A percentile compares a stretch with the other conserved stretches of the same genome.
Conservation (phyloP, 1,140 invertebrate genomes). For the Drosophila sulfurigaster region DNA sequence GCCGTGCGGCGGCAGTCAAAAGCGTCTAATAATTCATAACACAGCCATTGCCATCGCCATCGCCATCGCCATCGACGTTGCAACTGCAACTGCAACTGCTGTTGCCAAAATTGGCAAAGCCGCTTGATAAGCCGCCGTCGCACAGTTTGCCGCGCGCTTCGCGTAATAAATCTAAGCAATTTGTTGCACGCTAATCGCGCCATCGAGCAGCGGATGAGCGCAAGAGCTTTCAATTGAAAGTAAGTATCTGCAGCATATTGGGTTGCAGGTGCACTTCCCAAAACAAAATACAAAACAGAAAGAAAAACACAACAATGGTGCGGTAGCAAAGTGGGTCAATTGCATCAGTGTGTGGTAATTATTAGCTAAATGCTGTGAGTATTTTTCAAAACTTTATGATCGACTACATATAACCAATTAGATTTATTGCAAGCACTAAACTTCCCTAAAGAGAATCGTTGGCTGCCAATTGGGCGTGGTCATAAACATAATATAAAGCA, state of each 20-base stretch:
- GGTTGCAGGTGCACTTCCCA: constrained; percentile 69
- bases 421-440: background rate
- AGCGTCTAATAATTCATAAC: constrained; percentile 83
- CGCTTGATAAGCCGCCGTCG: constrained; percentile 67
- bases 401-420: background rate
- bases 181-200: constrained; percentile 78
- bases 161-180: constrained; percentile 82
- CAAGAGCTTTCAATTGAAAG: constrained; percentile 73
- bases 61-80: constrained; percentile 6
- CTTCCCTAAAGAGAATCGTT: background rate
- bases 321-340: constrained; percentile 63
- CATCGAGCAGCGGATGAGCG: constrained; percentile 30
- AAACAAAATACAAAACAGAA: constrained; percentile 8
- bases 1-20: constrained; percentile 78
- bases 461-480: background rate
- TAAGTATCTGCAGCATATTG: constrained; percentile 63
- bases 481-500: constrained; percentile 1
- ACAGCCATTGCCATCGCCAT: constrained; percentile 30
- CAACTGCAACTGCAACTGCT: constrained; percentile 24
- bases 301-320: constrained; percentile 8
- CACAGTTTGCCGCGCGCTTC: constrained; percentile 28
- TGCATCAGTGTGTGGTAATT: constrained; percentile 62
- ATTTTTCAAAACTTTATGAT: background rate
- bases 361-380: constrained; percentile 18
- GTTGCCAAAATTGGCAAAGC: constrained; percentile 78